Conservation (phyloP, 2,888 invertebrate species). For the Leptopilina syphax region DNA sequence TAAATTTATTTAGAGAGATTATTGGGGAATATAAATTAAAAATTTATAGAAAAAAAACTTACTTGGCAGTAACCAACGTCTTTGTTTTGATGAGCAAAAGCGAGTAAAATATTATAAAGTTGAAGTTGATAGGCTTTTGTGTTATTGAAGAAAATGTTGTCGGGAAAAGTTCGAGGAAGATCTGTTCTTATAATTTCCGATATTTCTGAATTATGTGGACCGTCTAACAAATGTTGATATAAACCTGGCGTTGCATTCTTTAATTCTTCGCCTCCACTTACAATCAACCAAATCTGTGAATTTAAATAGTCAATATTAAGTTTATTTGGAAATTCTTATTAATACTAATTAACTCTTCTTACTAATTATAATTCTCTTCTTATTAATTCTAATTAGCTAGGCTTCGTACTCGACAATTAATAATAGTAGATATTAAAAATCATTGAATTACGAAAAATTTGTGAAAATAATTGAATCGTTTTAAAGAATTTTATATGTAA, state of each 20-base stretch:
- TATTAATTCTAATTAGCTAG: too few species aligned
- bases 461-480: too few species aligned
- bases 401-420: too few species aligned
- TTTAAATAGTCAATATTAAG: not conserved
- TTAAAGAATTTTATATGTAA: too few species aligned
- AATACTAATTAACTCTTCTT: too few species aligned
- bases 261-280: conserved; percentile 88
- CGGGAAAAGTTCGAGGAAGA: conserved; percentile 95
- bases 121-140: conserved; percentile 86
- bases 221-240: conserved; percentile 84
- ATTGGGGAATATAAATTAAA: too few species aligned
- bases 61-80: conserved; percentile 94
- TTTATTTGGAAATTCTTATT: not conserved
- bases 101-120: conserved; percentile 90
- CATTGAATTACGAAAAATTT: too few species aligned
- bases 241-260: conserved; percentile 82
- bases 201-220: conserved; percentile 84
- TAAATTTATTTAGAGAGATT: too few species aligned
- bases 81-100: conserved; percentile 92
- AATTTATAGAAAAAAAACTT: conserved; percentile 47
- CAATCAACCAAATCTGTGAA: conserved; percentile 86
- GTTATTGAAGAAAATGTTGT: conserved; percentile 93
- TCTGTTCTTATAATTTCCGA: conserved; percentile 92
- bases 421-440: too few species aligned
- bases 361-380: too few species aligned